Evolutionary conservation across 2,888 invertebrate genomes (phyloP), one percentile per base, ranked within the genome.

Genomic region (Ectobius pallidus): DNA sequence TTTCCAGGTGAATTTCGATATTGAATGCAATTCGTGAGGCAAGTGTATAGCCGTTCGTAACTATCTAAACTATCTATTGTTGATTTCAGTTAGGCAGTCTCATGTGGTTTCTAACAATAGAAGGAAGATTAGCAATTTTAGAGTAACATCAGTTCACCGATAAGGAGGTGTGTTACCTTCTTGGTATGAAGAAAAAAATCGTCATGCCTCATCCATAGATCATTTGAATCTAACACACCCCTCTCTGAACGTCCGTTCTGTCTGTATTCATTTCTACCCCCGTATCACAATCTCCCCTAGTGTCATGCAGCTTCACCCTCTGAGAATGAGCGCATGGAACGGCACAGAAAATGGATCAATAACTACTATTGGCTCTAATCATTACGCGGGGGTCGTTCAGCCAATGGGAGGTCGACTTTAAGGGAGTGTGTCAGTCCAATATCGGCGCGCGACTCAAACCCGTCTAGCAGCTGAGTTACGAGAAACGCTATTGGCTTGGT

Each of bases 361-460:
- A 74, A 70, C 67, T 58, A 63, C 74, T 71, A 74, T 74, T 74
- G 74, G 74, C 71, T 74, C 74, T 70, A 73, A 69, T 71, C 73
- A 71, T 73, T 73, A 73, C 71, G 73, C 73, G 71, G 70, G 62
- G 69, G 62, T 46, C 61, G 27, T 20, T 61, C 61, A 30, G 32
- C 74, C 74, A 74, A 68, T 74, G 49, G 25, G 34, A 46, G 18
- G 9, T n/a, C 27, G 18, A 30, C 62, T 73, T 61, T 55, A 27
- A 44, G 30, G 14, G 39, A 18, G 25, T 44, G 14, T 39, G 67
- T 46, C 18, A 9, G 20, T 4, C 9, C 44, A 14, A 22, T 22
- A 67, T 18, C 49, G 62, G 67, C 68, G 71, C 71, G 49, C 16
- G 46, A 27, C 70, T 71, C 67, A 67, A 73, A 73, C 49, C 14